Conservation (phyloP, 2,797 vertebrate genomes). For the Poecilia gillii region DNA sequence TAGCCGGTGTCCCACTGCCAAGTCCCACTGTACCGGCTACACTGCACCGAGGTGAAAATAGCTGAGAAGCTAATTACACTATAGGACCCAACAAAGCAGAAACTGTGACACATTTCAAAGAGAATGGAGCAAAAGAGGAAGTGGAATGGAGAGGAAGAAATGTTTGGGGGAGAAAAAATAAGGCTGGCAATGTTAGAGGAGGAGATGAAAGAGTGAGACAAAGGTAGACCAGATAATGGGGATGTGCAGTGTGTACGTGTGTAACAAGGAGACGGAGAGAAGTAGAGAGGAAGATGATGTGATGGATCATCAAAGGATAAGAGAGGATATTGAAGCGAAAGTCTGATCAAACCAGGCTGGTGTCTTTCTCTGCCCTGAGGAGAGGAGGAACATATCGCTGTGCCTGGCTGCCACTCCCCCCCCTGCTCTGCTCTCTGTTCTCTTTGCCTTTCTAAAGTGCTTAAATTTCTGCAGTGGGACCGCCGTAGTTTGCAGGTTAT, state of each 20-base stretch:
- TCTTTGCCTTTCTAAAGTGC: slow-evolving; percentile 44
- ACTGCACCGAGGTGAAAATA: slow-evolving; percentile 43
- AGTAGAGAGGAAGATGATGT: slow-evolving; percentile 31
- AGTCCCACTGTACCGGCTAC: slow-evolving; percentile 19
- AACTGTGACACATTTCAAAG: slow-evolving; percentile 52
- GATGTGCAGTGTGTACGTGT: slow-evolving; percentile 15
- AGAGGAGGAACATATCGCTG: slow-evolving; percentile 44
- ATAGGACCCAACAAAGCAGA: slow-evolving; percentile 37
- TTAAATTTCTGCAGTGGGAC: slow-evolving; percentile 40
- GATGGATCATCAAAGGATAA: slow-evolving; percentile 71
- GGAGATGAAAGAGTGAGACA: slow-evolving; percentile 57
- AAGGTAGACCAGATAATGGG: slow-evolving; percentile 34
- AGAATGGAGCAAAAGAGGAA: slow-evolving; percentile 18
- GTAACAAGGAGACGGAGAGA: slow-evolving; percentile 6
- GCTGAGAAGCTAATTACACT: slow-evolving; percentile 69
- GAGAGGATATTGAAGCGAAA: slow-evolving; percentile 51
- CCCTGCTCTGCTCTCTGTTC: slow-evolving; percentile 1
- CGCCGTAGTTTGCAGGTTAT: slow-evolving; percentile 38
- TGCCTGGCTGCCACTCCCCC: slow-evolving; percentile 11
- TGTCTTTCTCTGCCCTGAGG: slow-evolving; percentile 46
- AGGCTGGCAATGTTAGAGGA: slow-evolving; percentile 23
- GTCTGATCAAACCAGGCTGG: slow-evolving; percentile 58
- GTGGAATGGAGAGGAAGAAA: slow-evolving; percentile 18
- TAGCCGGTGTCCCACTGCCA: slow-evolving; percentile 13
- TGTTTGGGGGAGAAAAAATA: slow-evolving; percentile 1